Percentiles rank a stretch among this genome's conserved stretches.
Conservation (phyloP, 2,113 vertebrate genomes). For the Anguilla japonica region DNA sequence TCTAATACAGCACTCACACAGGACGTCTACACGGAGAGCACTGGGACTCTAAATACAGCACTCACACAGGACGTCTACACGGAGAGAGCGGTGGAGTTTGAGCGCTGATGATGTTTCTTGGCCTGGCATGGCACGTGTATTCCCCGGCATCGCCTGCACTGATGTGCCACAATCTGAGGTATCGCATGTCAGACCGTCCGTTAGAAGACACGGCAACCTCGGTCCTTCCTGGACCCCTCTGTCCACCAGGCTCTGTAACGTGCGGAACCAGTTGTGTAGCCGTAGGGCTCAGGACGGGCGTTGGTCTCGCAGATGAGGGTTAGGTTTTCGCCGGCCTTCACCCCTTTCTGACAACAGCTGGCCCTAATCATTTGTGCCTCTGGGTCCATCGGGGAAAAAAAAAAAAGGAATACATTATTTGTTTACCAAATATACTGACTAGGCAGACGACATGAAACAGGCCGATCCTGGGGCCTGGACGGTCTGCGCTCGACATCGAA, state of each 20-base stretch:
- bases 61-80: conserved; percentile 59
- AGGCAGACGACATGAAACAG: too few relatives aligned
- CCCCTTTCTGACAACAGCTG: fast-evolving
- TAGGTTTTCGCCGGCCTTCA: not conserved
- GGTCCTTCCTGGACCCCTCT: not conserved
- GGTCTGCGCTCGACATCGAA: too few relatives aligned
- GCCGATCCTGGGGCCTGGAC: too few relatives aligned
- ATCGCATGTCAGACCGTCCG: fast-evolving
- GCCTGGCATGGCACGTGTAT: conserved; percentile 55
- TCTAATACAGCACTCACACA: too few relatives aligned
- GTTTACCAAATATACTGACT: too few relatives aligned
- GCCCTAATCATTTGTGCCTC: not conserved
- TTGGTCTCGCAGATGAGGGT: conserved; percentile 27
- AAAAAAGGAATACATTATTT: not conserved
- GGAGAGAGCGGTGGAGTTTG: conserved; percentile 10
- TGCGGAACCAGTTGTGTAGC: conserved; percentile 48
- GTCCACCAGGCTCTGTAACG: not conserved
- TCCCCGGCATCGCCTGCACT: conserved; percentile 39
- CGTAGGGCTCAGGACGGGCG: not conserved
- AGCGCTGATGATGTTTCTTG: conserved; percentile 23
- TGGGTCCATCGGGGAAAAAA: conserved; percentile 48
- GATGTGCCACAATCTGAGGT: fast-evolving
- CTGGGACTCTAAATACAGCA: conserved; percentile 14
- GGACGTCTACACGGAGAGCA: too few relatives aligned
- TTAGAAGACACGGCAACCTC: fast-evolving